phyloP scores from a whole-genome alignment of 2,888 invertebrate genomes.

The Dynastes hyllus region DNA sequence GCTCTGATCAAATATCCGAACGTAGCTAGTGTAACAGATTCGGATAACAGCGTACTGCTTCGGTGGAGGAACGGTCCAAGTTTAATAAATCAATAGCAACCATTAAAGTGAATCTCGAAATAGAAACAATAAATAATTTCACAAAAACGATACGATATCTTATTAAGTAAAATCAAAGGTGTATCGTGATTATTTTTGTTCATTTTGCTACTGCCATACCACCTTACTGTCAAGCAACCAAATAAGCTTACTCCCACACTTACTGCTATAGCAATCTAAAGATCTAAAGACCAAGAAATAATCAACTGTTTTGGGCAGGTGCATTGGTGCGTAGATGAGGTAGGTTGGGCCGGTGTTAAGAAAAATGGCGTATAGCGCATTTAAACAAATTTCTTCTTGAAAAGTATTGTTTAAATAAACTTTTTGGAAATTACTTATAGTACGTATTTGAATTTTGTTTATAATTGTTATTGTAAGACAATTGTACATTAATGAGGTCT shows the following conservation, averaged over 20 bases:
- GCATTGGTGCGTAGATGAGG: too few species aligned
- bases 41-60: neutral
- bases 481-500: too few species aligned
- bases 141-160: neutral
- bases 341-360: neutral
- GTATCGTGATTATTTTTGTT: neutral
- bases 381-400: neutral
- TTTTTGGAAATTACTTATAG: neutral
- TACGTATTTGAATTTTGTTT: neutral
- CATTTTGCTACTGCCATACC: neutral
- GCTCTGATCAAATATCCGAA: too few species aligned
- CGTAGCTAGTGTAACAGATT: too few species aligned
- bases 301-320: constrained; percentile 6
- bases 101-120: constrained; percentile 15
- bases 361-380: neutral
- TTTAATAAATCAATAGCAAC: constrained; percentile 28
- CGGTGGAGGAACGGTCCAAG: constrained; percentile 8
- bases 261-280: neutral
- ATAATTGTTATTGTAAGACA: too few species aligned
- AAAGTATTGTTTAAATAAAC: neutral
- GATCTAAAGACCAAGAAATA: neutral
- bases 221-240: neutral
- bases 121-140: neutral
- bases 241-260: neutral
- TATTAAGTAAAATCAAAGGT: neutral